Evolutionary conservation across 2,888 invertebrate species (phyloP).

Genomic region (Polydrusus pterygomalis): DNA sequence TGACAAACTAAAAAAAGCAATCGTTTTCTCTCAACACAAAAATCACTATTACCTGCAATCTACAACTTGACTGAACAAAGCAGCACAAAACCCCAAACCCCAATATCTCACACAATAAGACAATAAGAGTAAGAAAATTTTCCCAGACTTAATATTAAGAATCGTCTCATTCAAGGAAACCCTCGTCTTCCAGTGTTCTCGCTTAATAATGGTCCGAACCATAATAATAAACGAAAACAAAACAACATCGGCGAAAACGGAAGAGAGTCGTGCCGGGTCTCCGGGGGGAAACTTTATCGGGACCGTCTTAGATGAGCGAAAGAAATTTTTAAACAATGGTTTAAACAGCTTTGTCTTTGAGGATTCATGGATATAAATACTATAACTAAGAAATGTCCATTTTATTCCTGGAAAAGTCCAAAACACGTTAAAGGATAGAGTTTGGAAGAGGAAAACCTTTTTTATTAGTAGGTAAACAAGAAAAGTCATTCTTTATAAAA

Average conservation of each 20-base stretch:
- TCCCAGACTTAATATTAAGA: slow-evolving; percentile 30
- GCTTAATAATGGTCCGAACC: slow-evolving; percentile 32
- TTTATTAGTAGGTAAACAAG: too few species aligned
- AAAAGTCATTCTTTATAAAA: too few species aligned
- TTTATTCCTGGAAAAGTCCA: too few species aligned
- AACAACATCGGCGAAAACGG: slow-evolving; percentile 30
- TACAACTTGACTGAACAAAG: slow-evolving; percentile 5
- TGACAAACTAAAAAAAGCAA: neutral
- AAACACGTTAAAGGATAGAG: too few species aligned
- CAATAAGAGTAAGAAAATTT: slow-evolving; percentile 1
- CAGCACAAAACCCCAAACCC: slow-evolving; percentile 2
- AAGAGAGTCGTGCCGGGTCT: slow-evolving; percentile 12
- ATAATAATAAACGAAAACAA: slow-evolving; percentile 42
- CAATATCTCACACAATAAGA: slow-evolving; percentile 9
- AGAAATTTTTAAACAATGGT: neutral
- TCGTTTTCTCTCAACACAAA: neutral
- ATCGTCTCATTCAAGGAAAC: slow-evolving; percentile 20
- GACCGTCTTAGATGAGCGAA: neutral
- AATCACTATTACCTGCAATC: slow-evolving; percentile 8
- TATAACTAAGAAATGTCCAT: too few species aligned
- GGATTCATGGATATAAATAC: too few species aligned
- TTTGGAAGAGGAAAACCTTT: too few species aligned
- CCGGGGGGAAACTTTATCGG: neutral
- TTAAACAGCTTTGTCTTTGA: neutral
- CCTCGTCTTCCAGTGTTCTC: slow-evolving; percentile 28